These are phyloP conservation scores for Halichoerus grypus DNA, from an alignment of 2,113 vertebrate genomes.

Conservation along the genomic window DNA sequence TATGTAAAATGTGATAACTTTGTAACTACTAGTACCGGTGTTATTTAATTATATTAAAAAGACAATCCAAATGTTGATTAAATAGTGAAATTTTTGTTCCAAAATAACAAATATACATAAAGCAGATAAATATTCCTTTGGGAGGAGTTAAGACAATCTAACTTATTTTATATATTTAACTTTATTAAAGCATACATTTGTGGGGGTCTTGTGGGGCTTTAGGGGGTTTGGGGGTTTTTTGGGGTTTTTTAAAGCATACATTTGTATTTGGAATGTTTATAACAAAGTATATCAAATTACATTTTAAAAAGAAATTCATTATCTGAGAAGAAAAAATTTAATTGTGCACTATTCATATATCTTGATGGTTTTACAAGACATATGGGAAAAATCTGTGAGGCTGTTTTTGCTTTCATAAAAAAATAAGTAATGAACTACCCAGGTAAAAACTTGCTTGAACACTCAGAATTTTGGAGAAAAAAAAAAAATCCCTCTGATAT, in stretches of 20 bases:
- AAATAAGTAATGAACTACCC: neutral
- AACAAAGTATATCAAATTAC: neutral
- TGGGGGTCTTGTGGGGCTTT: too few relatives aligned
- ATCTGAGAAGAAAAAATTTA: constrained; percentile 37
- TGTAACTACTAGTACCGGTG: neutral
- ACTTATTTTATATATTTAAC: constrained; percentile 24
- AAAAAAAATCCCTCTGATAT: neutral
- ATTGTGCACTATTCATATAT: neutral
- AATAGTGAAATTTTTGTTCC: neutral
- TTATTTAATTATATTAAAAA: constrained; percentile 51
- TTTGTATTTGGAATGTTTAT: constrained; percentile 36
- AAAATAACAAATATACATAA: constrained; percentile 39
- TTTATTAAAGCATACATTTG: constrained; percentile 42
- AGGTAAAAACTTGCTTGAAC: neutral
- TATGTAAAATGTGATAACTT: neutral
- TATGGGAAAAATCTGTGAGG: constrained; percentile 21
- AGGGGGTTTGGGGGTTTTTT: neutral
- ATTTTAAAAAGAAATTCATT: constrained; percentile 37
- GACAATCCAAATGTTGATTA: constrained; percentile 18
- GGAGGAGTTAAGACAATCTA: neutral
- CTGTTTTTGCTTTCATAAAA: neutral
- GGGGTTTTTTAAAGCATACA: neutral
- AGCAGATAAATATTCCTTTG: neutral
- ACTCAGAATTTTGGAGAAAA: neutral
- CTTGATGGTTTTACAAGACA: neutral